These are phyloP conservation scores for Machimus atricapillus DNA, from an alignment of 2,888 invertebrate species.

Conservation along the genomic window DNA sequence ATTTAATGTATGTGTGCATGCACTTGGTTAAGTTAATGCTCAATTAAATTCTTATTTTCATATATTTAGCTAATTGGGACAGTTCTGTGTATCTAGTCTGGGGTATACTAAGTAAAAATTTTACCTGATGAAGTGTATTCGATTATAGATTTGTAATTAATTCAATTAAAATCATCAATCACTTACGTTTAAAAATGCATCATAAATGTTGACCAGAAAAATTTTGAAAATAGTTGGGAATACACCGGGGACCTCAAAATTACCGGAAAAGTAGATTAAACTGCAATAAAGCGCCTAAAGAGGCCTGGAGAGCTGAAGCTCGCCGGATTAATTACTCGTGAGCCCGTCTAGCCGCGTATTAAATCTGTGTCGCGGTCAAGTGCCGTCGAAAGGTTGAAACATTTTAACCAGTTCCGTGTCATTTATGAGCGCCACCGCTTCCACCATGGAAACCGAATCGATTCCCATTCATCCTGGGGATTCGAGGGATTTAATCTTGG, in stretches of 20 bases:
- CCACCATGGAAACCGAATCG: neutral
- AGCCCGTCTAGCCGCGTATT: neutral
- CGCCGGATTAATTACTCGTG: neutral
- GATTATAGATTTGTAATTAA: neutral
- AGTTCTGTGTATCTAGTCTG: neutral
- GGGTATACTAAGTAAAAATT: neutral
- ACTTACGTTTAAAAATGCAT: neutral
- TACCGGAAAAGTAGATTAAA: neutral
- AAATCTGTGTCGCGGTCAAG: neutral
- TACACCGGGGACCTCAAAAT: neutral
- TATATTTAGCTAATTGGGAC: neutral
- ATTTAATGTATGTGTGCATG: too few species aligned
- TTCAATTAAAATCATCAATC: neutral
- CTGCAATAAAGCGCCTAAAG: neutral
- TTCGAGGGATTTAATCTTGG: neutral
- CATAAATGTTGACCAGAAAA: neutral
- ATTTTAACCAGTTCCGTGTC: neutral
- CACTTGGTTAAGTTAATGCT: too few species aligned
- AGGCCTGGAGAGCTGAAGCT: neutral
- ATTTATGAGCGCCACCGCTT: neutral
- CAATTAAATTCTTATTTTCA: too few species aligned
- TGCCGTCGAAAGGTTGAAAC: neutral
- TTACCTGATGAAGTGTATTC: neutral
- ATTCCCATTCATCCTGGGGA: neutral
- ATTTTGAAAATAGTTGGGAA: neutral